Conservation (phyloP, 2,113 vertebrate species). For the Ardeotis arabs region DNA sequence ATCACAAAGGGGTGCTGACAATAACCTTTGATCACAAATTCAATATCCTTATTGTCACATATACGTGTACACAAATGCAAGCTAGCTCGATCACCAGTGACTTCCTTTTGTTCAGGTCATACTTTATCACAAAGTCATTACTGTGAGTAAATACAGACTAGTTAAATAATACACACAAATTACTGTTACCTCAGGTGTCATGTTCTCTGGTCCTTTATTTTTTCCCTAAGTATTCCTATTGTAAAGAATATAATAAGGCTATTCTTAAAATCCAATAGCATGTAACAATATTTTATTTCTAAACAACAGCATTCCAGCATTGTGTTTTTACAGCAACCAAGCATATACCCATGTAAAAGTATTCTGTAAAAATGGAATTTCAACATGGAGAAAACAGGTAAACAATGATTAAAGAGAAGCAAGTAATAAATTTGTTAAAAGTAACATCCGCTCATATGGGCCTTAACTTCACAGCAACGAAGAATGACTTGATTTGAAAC, state of each 20-base stretch:
- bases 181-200: conserved; percentile 48
- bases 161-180: neutral
- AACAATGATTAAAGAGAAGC: neutral
- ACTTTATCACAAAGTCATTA: neutral
- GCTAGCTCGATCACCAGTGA: neutral
- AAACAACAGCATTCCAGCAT: neutral
- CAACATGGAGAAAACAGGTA: neutral
- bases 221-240: conserved; percentile 57
- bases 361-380: neutral
- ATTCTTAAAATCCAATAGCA: neutral
- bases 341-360: neutral
- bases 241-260: neutral
- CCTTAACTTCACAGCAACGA: neutral
- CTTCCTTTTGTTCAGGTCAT: neutral
- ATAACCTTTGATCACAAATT: neutral
- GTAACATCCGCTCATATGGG: neutral
- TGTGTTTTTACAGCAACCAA: neutral
- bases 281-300: neutral
- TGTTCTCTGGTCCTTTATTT: neutral
- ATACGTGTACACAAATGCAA: neutral
- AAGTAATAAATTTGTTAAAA: neutral
- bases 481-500: neutral
- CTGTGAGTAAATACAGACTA: neutral
- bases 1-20: neutral
- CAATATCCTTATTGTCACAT: neutral